These are phyloP conservation scores for Papilio xuthus DNA, from an alignment of 1,140 invertebrate species.

Conservation along the genomic window DNA sequence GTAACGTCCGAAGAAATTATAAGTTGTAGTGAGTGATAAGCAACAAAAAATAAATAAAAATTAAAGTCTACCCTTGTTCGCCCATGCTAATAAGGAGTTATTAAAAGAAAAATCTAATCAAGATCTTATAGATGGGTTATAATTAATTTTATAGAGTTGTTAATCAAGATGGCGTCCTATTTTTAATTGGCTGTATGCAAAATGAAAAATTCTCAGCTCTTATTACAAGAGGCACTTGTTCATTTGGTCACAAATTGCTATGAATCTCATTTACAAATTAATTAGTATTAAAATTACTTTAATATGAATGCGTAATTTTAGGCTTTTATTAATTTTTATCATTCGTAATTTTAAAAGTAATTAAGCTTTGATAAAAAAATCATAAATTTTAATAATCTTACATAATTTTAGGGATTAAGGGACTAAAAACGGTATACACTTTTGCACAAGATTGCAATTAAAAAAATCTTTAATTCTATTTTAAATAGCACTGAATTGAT, in stretches of 20 bases:
- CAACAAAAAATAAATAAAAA: background rate
- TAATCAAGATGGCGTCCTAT: conserved; percentile 59
- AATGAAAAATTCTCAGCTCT: conserved; percentile 59
- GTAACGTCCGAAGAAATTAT: background rate
- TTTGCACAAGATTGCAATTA: no score
- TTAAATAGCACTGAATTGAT: background rate
- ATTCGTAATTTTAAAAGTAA: background rate
- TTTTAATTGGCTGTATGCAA: conserved; percentile 77
- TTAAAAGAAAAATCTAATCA: conserved; percentile 32
- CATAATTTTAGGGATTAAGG: background rate
- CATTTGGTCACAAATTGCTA: conserved; percentile 56
- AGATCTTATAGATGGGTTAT: conserved; percentile 42
- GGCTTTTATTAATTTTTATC: background rate
- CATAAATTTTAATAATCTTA: background rate
- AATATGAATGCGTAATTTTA: conserved; percentile 4
- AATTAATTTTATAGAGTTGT: conserved; percentile 70
- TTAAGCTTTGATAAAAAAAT: background rate
- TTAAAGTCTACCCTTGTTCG: background rate
- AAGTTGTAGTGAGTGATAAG: background rate
- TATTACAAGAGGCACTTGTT: conserved; percentile 58
- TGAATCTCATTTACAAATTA: conserved; percentile 46
- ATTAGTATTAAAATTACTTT: conserved; percentile 11
- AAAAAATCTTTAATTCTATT: background rate
- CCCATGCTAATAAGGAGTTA: conserved; percentile 1
- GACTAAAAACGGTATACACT: no score